Base-by-base conservation (phyloP, 2,888 invertebrate genomes). In the Agriotes lineatus region DNA sequence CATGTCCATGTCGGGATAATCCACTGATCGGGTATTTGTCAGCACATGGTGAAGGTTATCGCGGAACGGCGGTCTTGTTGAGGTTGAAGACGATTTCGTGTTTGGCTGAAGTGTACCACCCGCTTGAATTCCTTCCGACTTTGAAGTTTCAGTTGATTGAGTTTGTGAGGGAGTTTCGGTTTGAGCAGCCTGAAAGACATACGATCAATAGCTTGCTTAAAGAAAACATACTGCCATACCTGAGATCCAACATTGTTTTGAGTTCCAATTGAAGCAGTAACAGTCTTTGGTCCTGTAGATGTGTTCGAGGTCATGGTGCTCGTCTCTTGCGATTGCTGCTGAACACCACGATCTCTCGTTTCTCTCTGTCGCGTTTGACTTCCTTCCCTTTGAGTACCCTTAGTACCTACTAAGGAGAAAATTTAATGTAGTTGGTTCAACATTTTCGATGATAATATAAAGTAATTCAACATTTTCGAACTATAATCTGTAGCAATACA, bases 61-160 rank as follows among this genome's bases (percentile, higher is more conserved):
- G 52, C 83, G 74, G 50, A 79, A 74, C 2, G 80, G 79, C 9
- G 81, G 80, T 72, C 85, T 79, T 7, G 89, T 88, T 0, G 91
- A 90, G 39, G 90, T 90, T 70, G 90, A 90, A 12, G 84, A 82
- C 14, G 83, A 80, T 72, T 90, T 89, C 39, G 85, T 86, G 63
- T 82, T 83, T 35, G 75, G 77, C 74, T 88, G 88, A 59, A 93
- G 83, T 0, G 93, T 90, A 1, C 93, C 93, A 10, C 94, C 93
- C 0, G 93, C 94, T 82, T 95, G 94, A 1, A 93, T 93, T 0
- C 94, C 94, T 82, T 95, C 94, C 0, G 93, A 94, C 63, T 87
- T 86, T 80, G 90, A 89, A 16, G 79, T 77, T 22, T 82, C 78
- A 71, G 84, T 82, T 12, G 84, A 81, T 78, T 84, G 84, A 16